Evolutionary conservation across 1,140 invertebrate genomes (phyloP), one percentile per base, ranked within the genome.

Genomic region (Atta cephalotes): DNA sequence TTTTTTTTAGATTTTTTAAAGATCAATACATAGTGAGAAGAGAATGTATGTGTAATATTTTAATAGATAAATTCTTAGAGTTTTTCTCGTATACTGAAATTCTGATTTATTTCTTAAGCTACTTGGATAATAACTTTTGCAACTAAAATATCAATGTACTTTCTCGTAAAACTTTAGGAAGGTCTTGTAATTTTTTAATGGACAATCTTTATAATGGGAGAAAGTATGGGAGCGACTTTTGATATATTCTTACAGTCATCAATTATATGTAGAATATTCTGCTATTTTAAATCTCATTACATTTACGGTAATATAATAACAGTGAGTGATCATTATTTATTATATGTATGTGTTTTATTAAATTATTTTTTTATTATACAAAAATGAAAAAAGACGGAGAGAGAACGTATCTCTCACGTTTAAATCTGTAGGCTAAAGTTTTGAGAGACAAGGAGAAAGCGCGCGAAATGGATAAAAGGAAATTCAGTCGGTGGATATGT

Each of bases 391-490:
- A n/a, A 3, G 35, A 72, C 3, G 5, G 9, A 58, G 35, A 6
- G 16, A 58, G 35, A 35, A 18, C 4, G 3, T 60, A 62, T 60
- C 7, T 51, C 14, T 66, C 31, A 9, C 25, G 16, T 31, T 62
- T 31, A 35, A 74, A 82, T 82, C 68, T 31, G 21, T 35, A 62
- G n/a, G 12, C 14, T 68, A 28, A 25, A 10, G 21, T 74, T 74
- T 84, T 76, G 25, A 82, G 35, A 28, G 70, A 21, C 56, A 45
- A 14, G 18, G 80, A 74, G 80, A 84, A 84, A 84, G 80, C 80
- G 80, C 70, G 28, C 53, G n/a, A n/a, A n/a, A 6, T 63, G 39
- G 45, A 84, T 84, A 58, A 84, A 84, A 76, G 80, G 80, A 76
- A 84, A 84, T 84, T 84, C 56, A 18, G 80, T 72, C 79, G 68